Base-by-base conservation (phyloP, 2,113 vertebrate genomes). In the Antigone vipio region DNA sequence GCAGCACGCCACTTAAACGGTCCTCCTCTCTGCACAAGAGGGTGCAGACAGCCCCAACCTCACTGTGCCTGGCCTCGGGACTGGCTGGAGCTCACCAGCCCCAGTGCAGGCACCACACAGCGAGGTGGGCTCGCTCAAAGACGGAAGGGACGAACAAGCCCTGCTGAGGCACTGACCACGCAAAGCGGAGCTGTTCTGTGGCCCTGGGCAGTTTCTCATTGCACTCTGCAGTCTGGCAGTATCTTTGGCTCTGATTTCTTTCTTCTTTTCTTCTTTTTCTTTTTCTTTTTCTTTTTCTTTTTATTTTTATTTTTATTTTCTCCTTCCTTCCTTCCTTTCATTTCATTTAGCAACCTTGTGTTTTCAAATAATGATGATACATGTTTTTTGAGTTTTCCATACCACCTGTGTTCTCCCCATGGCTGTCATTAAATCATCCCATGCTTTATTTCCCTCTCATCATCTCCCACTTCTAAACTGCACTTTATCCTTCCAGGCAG, bases 81-180 rank as follows among this genome's bases (percentile, higher is more conserved):
- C 45, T 3, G 5, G 24, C 38, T 66, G 58, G 52, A 69, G 32
- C 26, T 71, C 71, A 56, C 30, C 47, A 68, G 35, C 30, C 68
- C n/a, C 26, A 9, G 20, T 0, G 0, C 0, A 0, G 47, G 49
- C 4, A 11, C 49, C 44, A 12, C 38, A 32, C 0, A 2, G 40
- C 1, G 2, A 27, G 29, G 58, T 56, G 71, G 30, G 42, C 23
- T 83, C 0, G 0, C 52, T 47, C 45, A 32, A 45, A 47, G 58
- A 23, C 0, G 1, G 7, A 20, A 29, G 34, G 35, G 21, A 42
- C 1, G 4, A 77, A 53, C 6, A 40, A 67, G 58, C 18, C 38
- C 74, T 67, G n/a, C 35, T 2, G 1, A 44, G n/a, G 52, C 16
- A 55, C 47, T 32, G 20, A 32, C 23, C 1, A 0, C 42, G 38